Base-by-base conservation (phyloP, 2,888 invertebrate species). In the Ormia ochracea region DNA sequence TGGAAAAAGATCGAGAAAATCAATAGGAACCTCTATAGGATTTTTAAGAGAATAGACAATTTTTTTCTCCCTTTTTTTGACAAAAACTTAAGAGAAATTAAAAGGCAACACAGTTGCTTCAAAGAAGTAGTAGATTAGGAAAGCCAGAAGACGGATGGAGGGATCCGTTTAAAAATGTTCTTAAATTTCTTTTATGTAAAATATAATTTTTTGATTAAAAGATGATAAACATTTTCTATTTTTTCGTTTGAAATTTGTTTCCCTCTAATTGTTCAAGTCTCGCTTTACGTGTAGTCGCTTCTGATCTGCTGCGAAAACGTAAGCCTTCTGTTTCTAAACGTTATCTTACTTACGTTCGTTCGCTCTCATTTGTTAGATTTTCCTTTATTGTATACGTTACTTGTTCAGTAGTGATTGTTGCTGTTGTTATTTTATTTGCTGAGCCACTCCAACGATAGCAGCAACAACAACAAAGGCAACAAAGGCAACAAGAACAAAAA, bases 81-180 rank as follows among this genome's bases (percentile, higher is more conserved):
- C 69, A 75, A 45, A 23, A 17, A 14, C n/a, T 28, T 36, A 12
- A 3, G 31, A 48, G 38, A 61, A 41, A 17, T 28, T 23, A 7
- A 1, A 17, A 17, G 7, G n/a, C 9, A 33, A 33, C 72, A 61
- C 3, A 1, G 63, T 31, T 56, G 66, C 14, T 17, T 33, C 7
- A 17, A 59, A 66, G 54, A 26, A 3, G 78, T 45, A 78, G 72
- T 45, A 76, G 76, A 63, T 70, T 69, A 48, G 54, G 38, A 56
- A 21, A 19, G 10, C 52, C 9, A 50, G 12, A 52, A 31, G 14
- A 17, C 4, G 4, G 31, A 31, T n/a, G 6, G 31, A 12, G 10
- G 12, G 12, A 31, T 19, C 12, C 14, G 6, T 31, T 17, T 17
- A 45, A 61, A 23, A 23, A 12, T 23, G 7, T 26, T 7, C 2